A percentile compares a stretch with the other conserved stretches of the same genome.
Conservation (phyloP, 1,140 invertebrate genomes). For the Hylaeus anthracinus region DNA sequence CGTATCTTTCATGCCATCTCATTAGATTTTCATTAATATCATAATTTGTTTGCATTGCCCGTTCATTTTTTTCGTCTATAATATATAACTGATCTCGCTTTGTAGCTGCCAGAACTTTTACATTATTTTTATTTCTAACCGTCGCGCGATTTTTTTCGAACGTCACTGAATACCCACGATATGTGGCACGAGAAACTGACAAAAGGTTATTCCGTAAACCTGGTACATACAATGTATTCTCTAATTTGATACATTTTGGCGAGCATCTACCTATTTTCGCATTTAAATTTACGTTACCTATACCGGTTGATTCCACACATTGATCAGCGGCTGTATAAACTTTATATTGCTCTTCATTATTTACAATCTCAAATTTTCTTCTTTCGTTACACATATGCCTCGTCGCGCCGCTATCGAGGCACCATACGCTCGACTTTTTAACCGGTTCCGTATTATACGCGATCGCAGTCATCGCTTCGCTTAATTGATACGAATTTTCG, state of each 20-base stretch:
- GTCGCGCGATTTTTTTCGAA: background rate
- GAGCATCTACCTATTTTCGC: background rate
- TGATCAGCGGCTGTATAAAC: slow-evolving; percentile 15
- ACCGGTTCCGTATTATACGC: background rate
- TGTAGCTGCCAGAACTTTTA: slow-evolving; percentile 26
- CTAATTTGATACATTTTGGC: slow-evolving; percentile 3
- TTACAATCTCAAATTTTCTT: background rate
- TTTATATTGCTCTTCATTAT: background rate
- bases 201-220: slow-evolving; percentile 28
- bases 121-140: slow-evolving; percentile 29
- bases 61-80: slow-evolving; percentile 34
- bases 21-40: background rate
- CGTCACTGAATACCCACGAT: slow-evolving; percentile 40
- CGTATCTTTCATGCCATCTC: slow-evolving; percentile 51
- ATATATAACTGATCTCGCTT: slow-evolving; percentile 44
- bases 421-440: background rate
- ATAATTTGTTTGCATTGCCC: background rate
- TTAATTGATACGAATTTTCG: background rate
- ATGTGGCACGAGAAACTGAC: slow-evolving; percentile 45
- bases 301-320: background rate
- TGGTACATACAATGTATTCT: slow-evolving; percentile 31
- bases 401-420: background rate
- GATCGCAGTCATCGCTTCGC: background rate
- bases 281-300: slow-evolving; percentile 7
- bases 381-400: background rate